phyloP scores from a whole-genome alignment of 2,797 vertebrate genomes.

The Taenioides sp. region DNA sequence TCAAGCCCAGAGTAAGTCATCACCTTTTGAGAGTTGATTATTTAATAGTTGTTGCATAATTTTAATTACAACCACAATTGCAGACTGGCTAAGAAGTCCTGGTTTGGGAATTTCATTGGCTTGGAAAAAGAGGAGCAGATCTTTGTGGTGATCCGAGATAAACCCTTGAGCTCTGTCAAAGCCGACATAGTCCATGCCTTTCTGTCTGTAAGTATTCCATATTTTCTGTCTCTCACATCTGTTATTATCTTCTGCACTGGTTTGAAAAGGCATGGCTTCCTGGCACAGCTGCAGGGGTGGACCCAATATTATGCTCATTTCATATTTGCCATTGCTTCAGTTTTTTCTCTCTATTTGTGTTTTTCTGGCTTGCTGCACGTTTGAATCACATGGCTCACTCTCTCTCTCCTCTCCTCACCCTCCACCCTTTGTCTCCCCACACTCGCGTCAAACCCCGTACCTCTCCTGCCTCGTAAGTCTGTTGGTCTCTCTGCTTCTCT shows the following conservation, averaged over 20 bases:
- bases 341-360: conserved; percentile 52
- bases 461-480: conserved; percentile 77
- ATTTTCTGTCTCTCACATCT: conserved; percentile 27
- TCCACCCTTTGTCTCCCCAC: conserved; percentile 72
- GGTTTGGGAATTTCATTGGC: conserved; percentile 95
- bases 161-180: conserved; percentile 93
- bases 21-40: neutral
- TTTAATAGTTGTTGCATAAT: neutral
- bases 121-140: conserved; percentile 95
- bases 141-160: conserved; percentile 92
- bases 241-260: conserved; percentile 27
- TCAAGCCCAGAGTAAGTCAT: conserved; percentile 91
- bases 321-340: conserved; percentile 58
- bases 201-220: conserved; percentile 82
- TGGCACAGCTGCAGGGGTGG: conserved; percentile 20
- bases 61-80: neutral
- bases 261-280: conserved; percentile 49
- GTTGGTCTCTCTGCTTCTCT: conserved; percentile 77
- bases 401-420: conserved; percentile 70
- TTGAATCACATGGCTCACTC: conserved; percentile 70
- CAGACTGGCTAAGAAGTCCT: conserved; percentile 92
- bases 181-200: conserved; percentile 94
- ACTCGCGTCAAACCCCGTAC: conserved; percentile 66
- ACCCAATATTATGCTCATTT: conserved; percentile 44
- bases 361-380: conserved; percentile 56